Base-by-base conservation (phyloP, 2,113 vertebrate genomes). In the Hyla sarda region DNA sequence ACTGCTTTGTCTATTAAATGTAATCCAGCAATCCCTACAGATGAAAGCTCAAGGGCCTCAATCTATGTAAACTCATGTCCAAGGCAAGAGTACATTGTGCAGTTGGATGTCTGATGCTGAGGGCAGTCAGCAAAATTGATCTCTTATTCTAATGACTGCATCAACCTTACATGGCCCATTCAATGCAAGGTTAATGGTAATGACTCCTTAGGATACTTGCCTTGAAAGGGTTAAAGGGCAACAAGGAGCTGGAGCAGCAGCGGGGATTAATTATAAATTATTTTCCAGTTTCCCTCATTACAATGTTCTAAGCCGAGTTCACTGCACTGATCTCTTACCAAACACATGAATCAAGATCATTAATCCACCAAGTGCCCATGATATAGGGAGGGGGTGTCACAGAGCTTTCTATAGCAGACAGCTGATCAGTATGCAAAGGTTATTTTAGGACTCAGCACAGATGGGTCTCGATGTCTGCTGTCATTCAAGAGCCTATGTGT, bases 1-100 rank as follows among this genome's bases (percentile, higher is more conserved):
- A 72, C 67, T 81, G 77, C 85, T 74, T 82, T 87, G 85, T 87
- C 65, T 87, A 82, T 87, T 82, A 87, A 82, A 82, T 82, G 78
- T 87, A 87, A 87, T 82, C 78, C 85, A 56, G 84, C 56, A 80
- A 80, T 52, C 62, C 8, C 54, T 41, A 78, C 50, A 69, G 74
- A 62, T n/a, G 37, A 78, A 82, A 75, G 77, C 84, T 81, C 75
- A 56, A 50, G 13, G 34, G 47, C 62, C 58, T 32, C 74, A 81
- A 45, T 74, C 78, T 62, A 47, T 82, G 77, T 82, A 62, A 72
- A 62, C 25, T 17, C 56, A 47, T 52, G 54, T 13, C 45, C 28
- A 71, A 23, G 32, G 47, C 41, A 25, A 11, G 23, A 28, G 34
- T 72, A 45, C 65, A 86, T 52, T 52, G 74, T 78, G 77, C 76